Evolutionary conservation across 92 coral and sea anemone genomes (phyloP).

Genomic region (Epizoanthus ramosus): DNA sequence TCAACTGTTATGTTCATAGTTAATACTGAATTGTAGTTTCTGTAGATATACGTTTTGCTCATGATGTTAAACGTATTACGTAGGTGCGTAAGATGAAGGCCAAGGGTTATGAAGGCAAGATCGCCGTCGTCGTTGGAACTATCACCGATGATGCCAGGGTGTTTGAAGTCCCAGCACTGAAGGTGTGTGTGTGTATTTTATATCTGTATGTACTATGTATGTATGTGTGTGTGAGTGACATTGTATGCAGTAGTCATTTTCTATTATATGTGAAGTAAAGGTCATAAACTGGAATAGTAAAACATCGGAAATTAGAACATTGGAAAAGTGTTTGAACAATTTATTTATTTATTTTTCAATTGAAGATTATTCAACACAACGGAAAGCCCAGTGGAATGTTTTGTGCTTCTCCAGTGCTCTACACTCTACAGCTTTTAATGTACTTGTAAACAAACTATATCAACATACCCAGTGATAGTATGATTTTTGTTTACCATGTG

Average conservation of each 20-base stretch:
- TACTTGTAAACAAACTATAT: no score
- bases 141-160: slow-evolving; percentile 88
- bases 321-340: no score
- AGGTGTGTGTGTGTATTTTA: slow-evolving; percentile 55
- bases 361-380: no score
- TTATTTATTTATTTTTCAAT: no score
- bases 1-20: not conserved
- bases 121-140: slow-evolving; percentile 92
- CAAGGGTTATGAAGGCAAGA: slow-evolving; percentile 76
- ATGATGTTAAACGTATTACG: not conserved
- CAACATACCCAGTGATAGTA: no score
- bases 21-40: not conserved
- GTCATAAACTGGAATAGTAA: no score
- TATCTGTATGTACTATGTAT: not conserved
- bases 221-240: not conserved
- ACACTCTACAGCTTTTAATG: no score
- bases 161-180: slow-evolving; percentile 88
- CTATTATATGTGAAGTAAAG: not conserved
- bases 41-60: not conserved
- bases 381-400: no score
- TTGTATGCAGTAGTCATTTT: not conserved
- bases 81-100: slow-evolving; percentile 93
- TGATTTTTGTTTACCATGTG: no score
- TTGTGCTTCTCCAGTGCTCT: no score
- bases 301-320: no score